Base-by-base conservation (phyloP, 2,113 vertebrate species). In the Myiopsitta monachus region DNA sequence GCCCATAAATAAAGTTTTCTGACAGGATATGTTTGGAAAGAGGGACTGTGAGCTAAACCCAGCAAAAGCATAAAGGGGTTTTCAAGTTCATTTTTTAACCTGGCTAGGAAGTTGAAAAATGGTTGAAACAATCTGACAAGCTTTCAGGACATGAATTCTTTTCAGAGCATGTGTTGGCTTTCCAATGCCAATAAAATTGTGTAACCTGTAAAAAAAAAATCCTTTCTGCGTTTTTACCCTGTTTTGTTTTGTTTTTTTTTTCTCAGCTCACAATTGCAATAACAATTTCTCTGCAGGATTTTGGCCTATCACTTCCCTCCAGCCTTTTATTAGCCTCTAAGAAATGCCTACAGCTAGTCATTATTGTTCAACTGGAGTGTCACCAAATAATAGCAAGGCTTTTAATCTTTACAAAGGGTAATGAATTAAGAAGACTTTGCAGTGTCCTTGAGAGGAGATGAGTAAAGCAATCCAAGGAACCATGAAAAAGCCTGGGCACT, bases 51-150 rank as follows among this genome's bases (percentile, higher is more conserved):
- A 79, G 27, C 72, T 88, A 38, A 90, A 73, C 59, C 33, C 43
- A 62, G 59, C 36, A 76, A 52, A 63, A 79, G 11, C 51, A 51
- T 64, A 39, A 68, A 49, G 43, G 24, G 16, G 44, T 82, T 82
- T 73, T 49, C 63, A 57, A 55, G 70, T 62, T 83, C 38, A 18
- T 64, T 77, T 88, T 90, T 68, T 44, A 79, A 73, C 31, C 87
- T 92, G 62, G 24, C 52, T 76, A 18, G 44, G n/a, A 62, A 62
- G 28, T 26, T 81, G 77, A 55, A 75, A 74, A 67, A 90, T 62
- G 79, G 93, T 59, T 80, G 72, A 92, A 94, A 77, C 75, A 73
- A 83, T 77, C 44, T 88, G 86, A 90, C 41, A 83, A 47, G 26
- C 68, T 83, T 70, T 90, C 67, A 83, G 81, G 61, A 57, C 49